Evolutionary conservation across 2,113 vertebrate species (phyloP).

Genomic region (Tylochromis polylepis): DNA sequence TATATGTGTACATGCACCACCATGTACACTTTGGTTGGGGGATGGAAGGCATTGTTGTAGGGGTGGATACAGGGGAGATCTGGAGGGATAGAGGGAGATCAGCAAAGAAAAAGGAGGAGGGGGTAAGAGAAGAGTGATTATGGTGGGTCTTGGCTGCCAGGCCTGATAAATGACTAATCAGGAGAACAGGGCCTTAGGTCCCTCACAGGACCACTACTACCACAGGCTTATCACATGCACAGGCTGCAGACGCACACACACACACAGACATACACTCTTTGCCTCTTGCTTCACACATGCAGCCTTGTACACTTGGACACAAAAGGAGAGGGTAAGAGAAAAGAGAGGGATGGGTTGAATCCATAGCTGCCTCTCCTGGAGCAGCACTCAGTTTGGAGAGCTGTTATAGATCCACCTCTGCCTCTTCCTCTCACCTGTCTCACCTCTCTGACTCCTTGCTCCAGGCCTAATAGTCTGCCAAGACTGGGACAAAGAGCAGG

Average conservation of each 20-base stretch:
- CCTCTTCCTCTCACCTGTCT: conserved; percentile 40
- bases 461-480: conserved; percentile 60
- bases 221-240: conserved; percentile 67
- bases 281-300: conserved; percentile 13
- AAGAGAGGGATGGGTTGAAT: conserved; percentile 43
- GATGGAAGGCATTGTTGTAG: conserved; percentile 58
- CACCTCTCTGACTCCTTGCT: conserved; percentile 61
- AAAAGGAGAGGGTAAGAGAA: conserved; percentile 52
- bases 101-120: conserved; percentile 53
- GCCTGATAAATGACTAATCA: conserved; percentile 76
- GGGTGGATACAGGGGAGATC: conserved; percentile 64
- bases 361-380: conserved; percentile 49
- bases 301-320: conserved; percentile 34
- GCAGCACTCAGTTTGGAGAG: conserved; percentile 44
- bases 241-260: conserved; percentile 25
- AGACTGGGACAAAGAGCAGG: conserved; percentile 58
- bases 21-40: conserved; percentile 47
- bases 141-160: conserved; percentile 70
- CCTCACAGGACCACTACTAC: conserved; percentile 67
- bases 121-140: conserved; percentile 71
- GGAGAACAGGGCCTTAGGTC: conserved; percentile 71
- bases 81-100: conserved; percentile 80
- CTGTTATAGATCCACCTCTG: conserved; percentile 62
- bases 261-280: neutral
- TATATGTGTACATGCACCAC: conserved; percentile 19